These are phyloP conservation scores for Mallotus villosus DNA, from an alignment of 2,797 vertebrate species.

Conservation along the genomic window DNA sequence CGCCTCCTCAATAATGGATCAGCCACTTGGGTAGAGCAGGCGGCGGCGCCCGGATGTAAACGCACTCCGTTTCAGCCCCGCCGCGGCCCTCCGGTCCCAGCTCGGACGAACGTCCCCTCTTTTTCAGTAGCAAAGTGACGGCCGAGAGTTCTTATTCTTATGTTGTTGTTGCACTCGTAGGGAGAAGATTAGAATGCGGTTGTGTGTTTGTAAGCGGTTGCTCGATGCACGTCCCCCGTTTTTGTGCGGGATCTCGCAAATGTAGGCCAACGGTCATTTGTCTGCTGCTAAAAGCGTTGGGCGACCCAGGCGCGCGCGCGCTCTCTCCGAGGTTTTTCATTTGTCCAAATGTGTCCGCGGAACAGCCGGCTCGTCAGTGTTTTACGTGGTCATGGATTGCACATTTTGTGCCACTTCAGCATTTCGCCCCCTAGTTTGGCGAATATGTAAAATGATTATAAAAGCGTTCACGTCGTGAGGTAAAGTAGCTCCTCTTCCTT, in stretches of 20 bases:
- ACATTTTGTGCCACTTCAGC: slow-evolving; percentile 10
- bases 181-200: no score
- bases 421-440: background rate
- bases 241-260: no score
- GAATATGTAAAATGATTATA: background rate
- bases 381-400: background rate
- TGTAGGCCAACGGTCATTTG: no score
- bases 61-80: background rate
- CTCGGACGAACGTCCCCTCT: background rate
- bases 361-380: background rate
- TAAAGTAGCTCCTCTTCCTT: background rate
- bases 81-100: background rate
- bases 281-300: no score
- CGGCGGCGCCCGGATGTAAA: background rate
- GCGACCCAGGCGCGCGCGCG: no score
- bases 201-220: no score
- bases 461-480: background rate
- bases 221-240: no score
- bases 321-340: no score
- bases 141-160: no score
- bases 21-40: background rate
- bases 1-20: slow-evolving; percentile 23
- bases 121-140: background rate
- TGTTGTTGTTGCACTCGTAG: no score
- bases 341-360: background rate